Percentiles rank a stretch among this genome's conserved stretches.
Evolutionary conservation across 2,797 vertebrate species (phyloP).

Genomic region (Eurystomus glaucurus): DNA sequence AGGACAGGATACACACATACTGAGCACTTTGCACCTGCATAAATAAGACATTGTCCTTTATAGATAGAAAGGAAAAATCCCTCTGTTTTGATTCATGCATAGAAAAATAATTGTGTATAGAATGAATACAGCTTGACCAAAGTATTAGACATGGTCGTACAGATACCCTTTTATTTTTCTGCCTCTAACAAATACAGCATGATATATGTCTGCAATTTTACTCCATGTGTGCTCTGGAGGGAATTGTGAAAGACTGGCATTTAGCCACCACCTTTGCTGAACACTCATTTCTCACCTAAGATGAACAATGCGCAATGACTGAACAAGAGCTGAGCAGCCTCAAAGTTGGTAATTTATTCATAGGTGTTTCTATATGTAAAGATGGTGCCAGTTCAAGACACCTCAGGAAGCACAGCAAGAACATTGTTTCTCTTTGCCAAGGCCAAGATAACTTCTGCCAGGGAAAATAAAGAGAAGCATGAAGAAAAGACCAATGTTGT

Average conservation of each 20-base stretch:
- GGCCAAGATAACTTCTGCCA: background rate
- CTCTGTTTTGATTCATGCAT: conserved; percentile 38
- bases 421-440: background rate
- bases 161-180: background rate
- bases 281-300: background rate
- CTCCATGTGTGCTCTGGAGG: background rate
- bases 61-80: background rate
- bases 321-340: background rate
- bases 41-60: conserved; percentile 71
- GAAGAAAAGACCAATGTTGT: background rate
- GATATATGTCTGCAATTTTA: conserved; percentile 16
- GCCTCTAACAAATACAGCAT: conserved; percentile 17
- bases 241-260: background rate
- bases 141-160: background rate
- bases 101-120: conserved; percentile 54
- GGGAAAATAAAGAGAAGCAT: background rate
- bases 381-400: background rate
- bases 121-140: conserved; percentile 41
- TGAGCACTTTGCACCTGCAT: conserved; percentile 43
- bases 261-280: background rate
- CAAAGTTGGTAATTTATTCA: background rate
- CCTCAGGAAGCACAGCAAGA: background rate
- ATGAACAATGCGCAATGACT: background rate
- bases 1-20: conserved; percentile 5
- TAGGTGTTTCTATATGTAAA: background rate